Conservation (phyloP, 2,888 invertebrate genomes). For the Idaea dimidiata region DNA sequence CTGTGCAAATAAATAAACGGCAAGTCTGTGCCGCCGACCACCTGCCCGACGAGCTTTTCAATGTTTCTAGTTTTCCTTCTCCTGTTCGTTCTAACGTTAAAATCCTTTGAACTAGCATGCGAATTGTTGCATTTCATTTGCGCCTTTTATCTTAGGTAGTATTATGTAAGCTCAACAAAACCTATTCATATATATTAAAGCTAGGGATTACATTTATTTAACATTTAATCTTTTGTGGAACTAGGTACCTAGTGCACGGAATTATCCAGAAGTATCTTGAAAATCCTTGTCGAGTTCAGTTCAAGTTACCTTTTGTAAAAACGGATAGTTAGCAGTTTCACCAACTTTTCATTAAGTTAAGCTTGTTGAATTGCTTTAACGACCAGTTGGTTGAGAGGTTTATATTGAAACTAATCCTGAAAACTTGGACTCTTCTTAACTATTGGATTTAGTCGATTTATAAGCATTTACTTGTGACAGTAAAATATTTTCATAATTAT, state of each 20-base stretch:
- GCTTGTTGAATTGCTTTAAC: conserved; percentile 40
- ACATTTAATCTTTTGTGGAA: background rate
- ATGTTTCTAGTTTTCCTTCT: conserved; percentile 33
- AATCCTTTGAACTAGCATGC: conserved; percentile 25
- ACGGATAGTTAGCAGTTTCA: conserved; percentile 30
- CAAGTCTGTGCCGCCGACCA: conserved; percentile 44
- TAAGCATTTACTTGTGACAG: background rate
- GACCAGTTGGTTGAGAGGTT: conserved; percentile 25
- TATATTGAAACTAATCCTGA: conserved; percentile 29
- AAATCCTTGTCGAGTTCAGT: background rate
- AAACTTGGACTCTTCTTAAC: conserved; percentile 14
- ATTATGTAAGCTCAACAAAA: conserved; percentile 14
- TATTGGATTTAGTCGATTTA: background rate
- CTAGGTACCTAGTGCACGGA: conserved; percentile 5
- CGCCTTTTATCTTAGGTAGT: background rate
- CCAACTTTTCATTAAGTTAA: conserved; percentile 47
- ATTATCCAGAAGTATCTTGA: conserved; percentile 18
- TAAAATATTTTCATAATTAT: background rate
- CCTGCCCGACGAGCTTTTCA: conserved; percentile 51
- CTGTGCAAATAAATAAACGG: conserved; percentile 52
- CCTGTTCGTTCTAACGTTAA: conserved; percentile 31
- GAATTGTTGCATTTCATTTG: conserved; percentile 9
- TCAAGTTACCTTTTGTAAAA: conserved; percentile 6
- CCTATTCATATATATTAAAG: too few species aligned
- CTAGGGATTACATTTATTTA: background rate